These are phyloP conservation scores for Hemiprocne comata DNA, from an alignment of 2,113 vertebrate species.

Conservation along the genomic window DNA sequence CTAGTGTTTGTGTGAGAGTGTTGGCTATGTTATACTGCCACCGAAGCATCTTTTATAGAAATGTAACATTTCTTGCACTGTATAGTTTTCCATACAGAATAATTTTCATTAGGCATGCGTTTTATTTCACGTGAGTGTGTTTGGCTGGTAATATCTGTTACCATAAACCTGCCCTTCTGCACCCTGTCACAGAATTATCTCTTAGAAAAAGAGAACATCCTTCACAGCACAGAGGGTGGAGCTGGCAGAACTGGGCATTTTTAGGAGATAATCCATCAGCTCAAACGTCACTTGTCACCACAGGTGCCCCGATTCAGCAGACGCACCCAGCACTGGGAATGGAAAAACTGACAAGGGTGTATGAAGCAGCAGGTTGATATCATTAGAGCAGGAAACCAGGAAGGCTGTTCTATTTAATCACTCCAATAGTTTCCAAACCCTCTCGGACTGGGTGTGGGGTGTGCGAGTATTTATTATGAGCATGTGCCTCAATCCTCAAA, in stretches of 20 bases:
- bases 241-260: conserved; percentile 41
- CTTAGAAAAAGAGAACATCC: not conserved
- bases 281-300: conserved; percentile 56
- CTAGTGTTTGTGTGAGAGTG: not conserved
- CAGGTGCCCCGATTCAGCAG: conserved; percentile 50
- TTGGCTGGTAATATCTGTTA: not conserved
- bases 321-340: conserved; percentile 66
- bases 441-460: not conserved
- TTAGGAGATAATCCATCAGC: conserved; percentile 61
- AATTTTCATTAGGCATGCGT: not conserved
- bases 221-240: conserved; percentile 1
- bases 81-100: not conserved
- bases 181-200: not conserved
- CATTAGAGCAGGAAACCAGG: conserved; percentile 71
- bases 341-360: conserved; percentile 69
- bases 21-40: not conserved
- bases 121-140: not conserved
- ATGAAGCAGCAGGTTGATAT: conserved; percentile 25
- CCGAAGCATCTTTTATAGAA: not conserved
- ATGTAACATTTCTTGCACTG: not conserved
- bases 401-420: conserved; percentile 38
- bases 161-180: not conserved
- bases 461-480: not conserved
- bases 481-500: not conserved
- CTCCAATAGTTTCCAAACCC: conserved; percentile 47